Percentiles rank a stretch among this genome's conserved stretches.
Evolutionary conservation across 2,113 vertebrate species (phyloP).

Genomic region (Labeo catla): DNA sequence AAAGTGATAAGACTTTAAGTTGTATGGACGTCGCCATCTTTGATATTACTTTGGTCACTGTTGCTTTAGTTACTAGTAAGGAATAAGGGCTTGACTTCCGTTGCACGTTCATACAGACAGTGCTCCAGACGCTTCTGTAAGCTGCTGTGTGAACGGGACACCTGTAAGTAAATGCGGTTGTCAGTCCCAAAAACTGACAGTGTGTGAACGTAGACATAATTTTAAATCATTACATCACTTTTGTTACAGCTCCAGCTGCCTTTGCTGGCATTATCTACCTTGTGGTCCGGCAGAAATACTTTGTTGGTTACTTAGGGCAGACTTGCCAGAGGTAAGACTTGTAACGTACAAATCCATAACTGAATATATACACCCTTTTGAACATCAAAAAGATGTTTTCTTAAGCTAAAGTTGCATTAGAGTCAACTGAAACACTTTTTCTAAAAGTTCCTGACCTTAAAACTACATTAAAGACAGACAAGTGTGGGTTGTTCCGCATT

Average conservation of each 20-base stretch:
- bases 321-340: slow-evolving; percentile 86
- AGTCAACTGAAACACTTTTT: not conserved
- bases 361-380: not conserved
- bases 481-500: not conserved
- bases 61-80: too few species aligned
- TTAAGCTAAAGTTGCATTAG: not conserved
- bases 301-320: slow-evolving; percentile 92
- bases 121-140: too few species aligned
- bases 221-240: not conserved
- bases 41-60: too few species aligned
- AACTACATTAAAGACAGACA: not conserved
- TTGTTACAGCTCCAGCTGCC: slow-evolving; percentile 83
- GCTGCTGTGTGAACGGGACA: too few species aligned
- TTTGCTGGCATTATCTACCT: slow-evolving; percentile 93
- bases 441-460: not conserved
- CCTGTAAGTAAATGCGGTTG: too few species aligned
- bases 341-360: not conserved
- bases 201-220: too few species aligned
- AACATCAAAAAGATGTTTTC: not conserved
- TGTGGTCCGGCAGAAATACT: slow-evolving; percentile 93
- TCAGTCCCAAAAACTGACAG: too few species aligned
- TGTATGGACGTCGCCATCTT: too few species aligned
- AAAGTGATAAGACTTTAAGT: too few species aligned
- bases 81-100: too few species aligned
- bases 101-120: too few species aligned